phyloP scores from a whole-genome alignment of 1,140 invertebrate species.

The Intoshia linei region DNA sequence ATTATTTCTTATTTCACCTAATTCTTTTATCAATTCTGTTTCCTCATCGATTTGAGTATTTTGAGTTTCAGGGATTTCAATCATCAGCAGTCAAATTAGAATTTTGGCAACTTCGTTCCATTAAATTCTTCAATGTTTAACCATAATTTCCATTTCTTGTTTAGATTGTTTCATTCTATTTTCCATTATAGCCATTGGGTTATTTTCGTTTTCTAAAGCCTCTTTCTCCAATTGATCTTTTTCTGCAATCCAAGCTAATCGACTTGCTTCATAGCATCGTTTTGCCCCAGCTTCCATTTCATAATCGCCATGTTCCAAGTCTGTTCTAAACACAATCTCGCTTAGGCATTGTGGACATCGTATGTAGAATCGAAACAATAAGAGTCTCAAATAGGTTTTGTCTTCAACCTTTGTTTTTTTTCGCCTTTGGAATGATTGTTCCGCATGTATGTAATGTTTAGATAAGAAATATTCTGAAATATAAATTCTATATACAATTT shows the following conservation, averaged over 20 bases:
- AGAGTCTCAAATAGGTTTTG: slow-evolving; percentile 73
- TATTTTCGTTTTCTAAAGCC: slow-evolving; percentile 80
- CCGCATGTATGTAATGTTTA: slow-evolving; percentile 92
- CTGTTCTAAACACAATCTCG: slow-evolving; percentile 87
- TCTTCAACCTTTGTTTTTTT: slow-evolving; percentile 93
- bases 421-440: slow-evolving; percentile 97
- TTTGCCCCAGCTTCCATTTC: slow-evolving; percentile 89
- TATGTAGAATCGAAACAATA: slow-evolving; percentile 65
- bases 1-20: too few species aligned
- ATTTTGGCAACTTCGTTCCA: too few species aligned
- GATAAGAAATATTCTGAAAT: too few species aligned
- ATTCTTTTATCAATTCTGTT: too few species aligned
- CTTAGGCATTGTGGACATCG: slow-evolving; percentile 80
- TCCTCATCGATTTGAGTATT: too few species aligned
- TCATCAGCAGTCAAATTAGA: too few species aligned
- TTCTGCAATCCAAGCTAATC: slow-evolving; percentile 66
- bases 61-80: too few species aligned
- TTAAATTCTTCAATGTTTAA: too few species aligned
- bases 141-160: too few species aligned
- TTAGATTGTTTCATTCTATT: slow-evolving; percentile 24
- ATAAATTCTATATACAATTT: too few species aligned
- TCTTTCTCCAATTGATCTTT: slow-evolving; percentile 58
- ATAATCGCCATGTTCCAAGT: slow-evolving; percentile 84
- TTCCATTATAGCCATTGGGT: too few species aligned
- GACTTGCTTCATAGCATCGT: slow-evolving; percentile 83